These are phyloP conservation scores for Ciona savignyi DNA, from an alignment of 23 tunicate genomes.

Conservation along the genomic window DNA sequence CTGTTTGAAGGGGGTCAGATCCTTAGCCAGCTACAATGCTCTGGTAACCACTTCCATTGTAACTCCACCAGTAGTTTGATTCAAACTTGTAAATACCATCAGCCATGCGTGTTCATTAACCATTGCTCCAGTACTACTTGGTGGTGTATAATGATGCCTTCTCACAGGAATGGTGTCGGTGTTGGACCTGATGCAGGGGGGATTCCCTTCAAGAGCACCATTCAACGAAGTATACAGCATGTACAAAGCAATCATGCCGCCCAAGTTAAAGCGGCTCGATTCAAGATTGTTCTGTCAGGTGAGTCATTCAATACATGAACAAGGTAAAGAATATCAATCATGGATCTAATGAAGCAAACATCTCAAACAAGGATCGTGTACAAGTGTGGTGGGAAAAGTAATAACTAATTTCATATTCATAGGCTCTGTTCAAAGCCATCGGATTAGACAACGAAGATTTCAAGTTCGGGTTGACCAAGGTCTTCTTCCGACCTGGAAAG, in stretches of 20 bases:
- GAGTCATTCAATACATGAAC: too few relatives aligned
- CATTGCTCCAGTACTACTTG: not conserved
- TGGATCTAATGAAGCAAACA: too few relatives aligned
- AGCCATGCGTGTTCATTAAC: not conserved
- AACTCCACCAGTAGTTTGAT: too few relatives aligned
- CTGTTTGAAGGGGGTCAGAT: conserved; percentile 91
- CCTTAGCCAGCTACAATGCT: conserved; percentile 92
- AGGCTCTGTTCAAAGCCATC: conserved; percentile 97
- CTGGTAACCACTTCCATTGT: conserved; percentile 37
- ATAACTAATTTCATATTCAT: too few relatives aligned
- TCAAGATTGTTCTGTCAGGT: conserved; percentile 93
- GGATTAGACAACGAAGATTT: conserved; percentile 80
- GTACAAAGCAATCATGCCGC: conserved; percentile 96
- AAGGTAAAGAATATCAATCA: too few relatives aligned
- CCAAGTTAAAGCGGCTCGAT: conserved; percentile 64
- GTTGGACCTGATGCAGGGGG: conserved; percentile 97
- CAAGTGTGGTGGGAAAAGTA: too few relatives aligned
- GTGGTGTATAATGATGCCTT: not conserved
- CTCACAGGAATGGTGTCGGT: conserved; percentile 91
- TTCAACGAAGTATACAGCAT: conserved; percentile 86
- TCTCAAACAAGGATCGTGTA: too few relatives aligned
- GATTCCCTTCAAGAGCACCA: conserved; percentile 94
- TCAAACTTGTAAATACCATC: too few relatives aligned
- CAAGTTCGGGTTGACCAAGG: conserved; percentile 82
- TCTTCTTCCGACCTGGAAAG: conserved; percentile 98